Evolutionary conservation across 2,888 invertebrate species (phyloP).

Genomic region (Nomada flava): DNA sequence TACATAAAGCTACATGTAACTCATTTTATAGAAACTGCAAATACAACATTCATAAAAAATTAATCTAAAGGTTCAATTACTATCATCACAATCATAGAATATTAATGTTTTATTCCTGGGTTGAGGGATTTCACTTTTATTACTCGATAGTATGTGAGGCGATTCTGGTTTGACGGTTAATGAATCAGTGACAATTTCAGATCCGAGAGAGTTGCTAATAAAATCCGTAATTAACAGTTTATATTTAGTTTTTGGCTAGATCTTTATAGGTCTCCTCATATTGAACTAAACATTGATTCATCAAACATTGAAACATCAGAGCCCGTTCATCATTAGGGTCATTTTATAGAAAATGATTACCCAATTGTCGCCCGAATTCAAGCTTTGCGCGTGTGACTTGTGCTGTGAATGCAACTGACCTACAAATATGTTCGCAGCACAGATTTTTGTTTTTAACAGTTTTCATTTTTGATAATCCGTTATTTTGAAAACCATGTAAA

Average conservation of each 20-base stretch:
- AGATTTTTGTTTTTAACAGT: no score
- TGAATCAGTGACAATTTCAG: slow-evolving; percentile 21
- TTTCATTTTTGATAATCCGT: no score
- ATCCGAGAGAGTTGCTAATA: slow-evolving; percentile 16
- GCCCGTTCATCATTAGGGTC: slow-evolving; percentile 21
- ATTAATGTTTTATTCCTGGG: slow-evolving; percentile 12
- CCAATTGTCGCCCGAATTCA: slow-evolving; percentile 10
- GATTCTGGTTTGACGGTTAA: slow-evolving; percentile 19
- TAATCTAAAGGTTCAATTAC: slow-evolving; percentile 4
- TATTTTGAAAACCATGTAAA: no score
- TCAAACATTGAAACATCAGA: neutral
- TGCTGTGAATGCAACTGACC: no score
- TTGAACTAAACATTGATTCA: slow-evolving; percentile 8
- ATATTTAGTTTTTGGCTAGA: neutral
- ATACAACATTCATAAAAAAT: neutral
- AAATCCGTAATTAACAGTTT: slow-evolving; percentile 23
- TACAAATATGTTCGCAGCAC: no score
- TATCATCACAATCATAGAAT: slow-evolving; percentile 1
- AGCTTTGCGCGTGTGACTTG: no score
- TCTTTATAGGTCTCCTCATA: slow-evolving; percentile 8
- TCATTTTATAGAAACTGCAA: slow-evolving; percentile 11
- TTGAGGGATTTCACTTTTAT: slow-evolving; percentile 8
- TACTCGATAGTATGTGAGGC: neutral
- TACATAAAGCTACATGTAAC: slow-evolving; percentile 9
- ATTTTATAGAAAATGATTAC: slow-evolving; percentile 26